Evolutionary conservation across 2,888 invertebrate species (phyloP).

Genomic region (Alloplasta piceator): DNA sequence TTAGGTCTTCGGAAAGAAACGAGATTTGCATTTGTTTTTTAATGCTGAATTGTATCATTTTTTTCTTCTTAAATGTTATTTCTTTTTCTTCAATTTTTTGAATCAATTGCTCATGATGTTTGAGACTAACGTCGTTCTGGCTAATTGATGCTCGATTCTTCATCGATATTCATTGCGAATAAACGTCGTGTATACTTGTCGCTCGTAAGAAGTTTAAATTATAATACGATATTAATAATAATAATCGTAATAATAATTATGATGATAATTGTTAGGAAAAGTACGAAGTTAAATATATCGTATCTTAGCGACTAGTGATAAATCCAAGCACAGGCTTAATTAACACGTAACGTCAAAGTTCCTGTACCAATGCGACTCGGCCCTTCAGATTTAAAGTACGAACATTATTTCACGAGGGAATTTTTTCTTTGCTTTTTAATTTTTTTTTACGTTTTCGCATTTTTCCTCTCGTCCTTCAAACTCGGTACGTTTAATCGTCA

Average conservation of each 20-base stretch:
- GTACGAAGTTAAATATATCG: background rate
- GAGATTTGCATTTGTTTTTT: no score
- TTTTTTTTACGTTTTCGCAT: slow-evolving; percentile 22
- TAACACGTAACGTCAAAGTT: slow-evolving; percentile 23
- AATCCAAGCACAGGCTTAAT: slow-evolving; percentile 12
- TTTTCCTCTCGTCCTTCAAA: background rate
- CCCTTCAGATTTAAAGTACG: slow-evolving; percentile 12
- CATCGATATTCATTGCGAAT: background rate
- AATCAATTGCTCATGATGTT: background rate
- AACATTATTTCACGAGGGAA: slow-evolving; percentile 8
- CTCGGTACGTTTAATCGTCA: background rate
- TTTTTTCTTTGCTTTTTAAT: slow-evolving; percentile 21
- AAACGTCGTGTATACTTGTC: slow-evolving; percentile 27
- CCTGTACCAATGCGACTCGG: no score
- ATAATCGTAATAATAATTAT: slow-evolving; percentile 1
- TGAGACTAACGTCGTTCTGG: background rate
- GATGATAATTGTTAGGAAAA: background rate
- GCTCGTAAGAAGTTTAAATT: slow-evolving; percentile 23
- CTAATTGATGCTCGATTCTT: background rate
- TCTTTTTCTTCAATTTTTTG: background rate
- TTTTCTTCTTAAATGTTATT: background rate
- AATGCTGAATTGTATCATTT: background rate
- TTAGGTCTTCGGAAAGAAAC: no score
- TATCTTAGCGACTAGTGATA: slow-evolving; percentile 22
- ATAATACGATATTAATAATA: background rate